A percentile compares a stretch with the other conserved stretches of the same genome.
Evolutionary conservation across 1,140 invertebrate species (phyloP).

Genomic region (Sminthurinus signatus): DNA sequence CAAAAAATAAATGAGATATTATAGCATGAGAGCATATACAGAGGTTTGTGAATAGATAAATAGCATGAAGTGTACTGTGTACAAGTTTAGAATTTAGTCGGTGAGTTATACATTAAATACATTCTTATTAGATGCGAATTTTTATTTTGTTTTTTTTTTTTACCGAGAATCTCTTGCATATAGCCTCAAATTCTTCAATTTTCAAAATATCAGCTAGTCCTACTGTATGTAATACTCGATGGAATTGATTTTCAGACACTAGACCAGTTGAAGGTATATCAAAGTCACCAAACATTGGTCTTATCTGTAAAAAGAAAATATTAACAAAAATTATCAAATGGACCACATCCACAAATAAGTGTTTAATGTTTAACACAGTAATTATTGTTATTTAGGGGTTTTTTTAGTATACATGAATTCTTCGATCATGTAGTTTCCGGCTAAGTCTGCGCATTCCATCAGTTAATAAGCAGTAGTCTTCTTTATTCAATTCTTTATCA

Average conservation of each 20-base stretch:
- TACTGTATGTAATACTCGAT: slow-evolving; percentile 37
- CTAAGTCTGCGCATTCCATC: slow-evolving; percentile 34
- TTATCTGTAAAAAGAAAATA: slow-evolving; percentile 26
- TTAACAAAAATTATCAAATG: no score
- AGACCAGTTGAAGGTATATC: slow-evolving; percentile 34
- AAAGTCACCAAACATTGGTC: slow-evolving; percentile 40
- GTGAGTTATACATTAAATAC: no score
- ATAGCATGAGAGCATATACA: no score
- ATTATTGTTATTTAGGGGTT: neutral
- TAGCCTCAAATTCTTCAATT: slow-evolving; percentile 32
- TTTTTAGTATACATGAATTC: slow-evolving; percentile 34
- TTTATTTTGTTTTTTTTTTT: no score
- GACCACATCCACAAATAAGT: neutral
- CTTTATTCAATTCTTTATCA: slow-evolving; percentile 27
- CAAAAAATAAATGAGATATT: no score
- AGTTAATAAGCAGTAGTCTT: slow-evolving; percentile 26
- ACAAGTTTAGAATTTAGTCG: neutral
- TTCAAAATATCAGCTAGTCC: slow-evolving; percentile 30
- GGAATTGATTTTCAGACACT: slow-evolving; percentile 40
- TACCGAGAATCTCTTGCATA: slow-evolving; percentile 37
- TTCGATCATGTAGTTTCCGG: slow-evolving; percentile 16
- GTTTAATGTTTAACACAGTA: neutral
- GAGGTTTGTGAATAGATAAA: no score
- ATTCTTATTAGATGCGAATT: no score
- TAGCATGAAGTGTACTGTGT: neutral